Conservation (phyloP, 2,797 vertebrate genomes). For the Melanotaenia boesemani region DNA sequence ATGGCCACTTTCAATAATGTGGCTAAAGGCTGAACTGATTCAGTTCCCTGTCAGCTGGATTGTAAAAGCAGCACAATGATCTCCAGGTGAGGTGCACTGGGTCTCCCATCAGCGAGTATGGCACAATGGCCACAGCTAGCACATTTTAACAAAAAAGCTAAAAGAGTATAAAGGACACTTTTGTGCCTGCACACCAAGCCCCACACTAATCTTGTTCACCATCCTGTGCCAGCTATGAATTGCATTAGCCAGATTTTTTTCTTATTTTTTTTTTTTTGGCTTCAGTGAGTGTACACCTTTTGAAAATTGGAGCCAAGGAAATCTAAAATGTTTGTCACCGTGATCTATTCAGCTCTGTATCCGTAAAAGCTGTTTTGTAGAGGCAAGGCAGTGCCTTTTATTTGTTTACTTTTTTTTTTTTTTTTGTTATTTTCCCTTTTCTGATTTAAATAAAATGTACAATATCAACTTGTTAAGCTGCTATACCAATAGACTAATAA, state of each 20-base stretch:
- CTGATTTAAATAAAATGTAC: neutral
- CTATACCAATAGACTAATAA: neutral
- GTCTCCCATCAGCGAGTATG: conserved; percentile 14
- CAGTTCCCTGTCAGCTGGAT: conserved; percentile 28
- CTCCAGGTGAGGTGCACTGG: conserved; percentile 13
- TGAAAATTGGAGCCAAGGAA: neutral
- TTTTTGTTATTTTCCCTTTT: neutral
- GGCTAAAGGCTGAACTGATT: conserved; percentile 11
- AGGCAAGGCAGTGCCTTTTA: neutral
- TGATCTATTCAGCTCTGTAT: neutral
- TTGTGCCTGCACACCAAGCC: conserved; percentile 3
- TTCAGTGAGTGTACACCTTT: neutral
- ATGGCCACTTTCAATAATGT: conserved; percentile 24
- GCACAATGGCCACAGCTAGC: conserved; percentile 1
- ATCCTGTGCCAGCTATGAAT: neutral
- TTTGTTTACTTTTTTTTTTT: neutral
- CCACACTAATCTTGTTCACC: conserved; percentile 5
- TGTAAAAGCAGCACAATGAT: conserved; percentile 32
- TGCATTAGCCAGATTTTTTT: neutral
- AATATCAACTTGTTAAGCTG: neutral
- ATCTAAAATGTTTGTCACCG: neutral
- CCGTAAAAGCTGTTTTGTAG: neutral
- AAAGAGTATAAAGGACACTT: conserved; percentile 30
- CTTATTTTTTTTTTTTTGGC: neutral
- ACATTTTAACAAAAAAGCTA: conserved; percentile 20